Base-by-base conservation (phyloP, 1,140 invertebrate genomes). In the Aphelenchoides besseyi region DNA sequence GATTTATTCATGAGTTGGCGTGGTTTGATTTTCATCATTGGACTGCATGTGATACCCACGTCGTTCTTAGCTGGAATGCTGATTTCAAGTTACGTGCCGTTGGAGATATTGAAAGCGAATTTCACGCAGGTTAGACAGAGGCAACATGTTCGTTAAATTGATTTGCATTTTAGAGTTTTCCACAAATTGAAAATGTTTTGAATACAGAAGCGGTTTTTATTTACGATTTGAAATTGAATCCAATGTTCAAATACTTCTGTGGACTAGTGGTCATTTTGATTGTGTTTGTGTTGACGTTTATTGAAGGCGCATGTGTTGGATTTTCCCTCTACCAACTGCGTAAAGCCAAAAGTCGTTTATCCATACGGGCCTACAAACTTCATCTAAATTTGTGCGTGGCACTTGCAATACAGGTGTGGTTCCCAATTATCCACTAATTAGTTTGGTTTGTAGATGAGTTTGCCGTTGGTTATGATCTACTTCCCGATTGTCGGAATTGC, bases 161-260 rank as follows among this genome's bases (percentile, higher is more conserved):
- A 48, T 48, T 23, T 12, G 2, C 0, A 2, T 54, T 67, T 62
- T 26, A 67, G 64, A 41, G 2, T 12, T 67, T 55, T 67, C 64
- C 64, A 28, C 36, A 67, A 54, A n/a, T 67, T 5, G 29, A 16
- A 2, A 18, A 23, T 26, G 30, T 67, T 3, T 62, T 67, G 2
- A 29, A 67, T 0, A 62, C n/a, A 3, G 29, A 67, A 30, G 18
- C 64, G 16, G 64, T 67, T 26, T 67, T 67, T 32, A 26, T 23
- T 35, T 67, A 67, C 29, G 64, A 67, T 62, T 3, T 12, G 9
- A 35, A 67, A 23, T 29, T 54, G 2, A 67, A 67, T 32, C 33
- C 41, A 16, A 54, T 37, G 29, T 23, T 67, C 9, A n/a, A 55
- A 23, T 67, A 67, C 16, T 67, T 67, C 16, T 67, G 33, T n/a